Percentiles rank a stretch among this genome's conserved stretches.
Conservation (phyloP, 2,888 invertebrate genomes). For the Drosophila falleni region DNA sequence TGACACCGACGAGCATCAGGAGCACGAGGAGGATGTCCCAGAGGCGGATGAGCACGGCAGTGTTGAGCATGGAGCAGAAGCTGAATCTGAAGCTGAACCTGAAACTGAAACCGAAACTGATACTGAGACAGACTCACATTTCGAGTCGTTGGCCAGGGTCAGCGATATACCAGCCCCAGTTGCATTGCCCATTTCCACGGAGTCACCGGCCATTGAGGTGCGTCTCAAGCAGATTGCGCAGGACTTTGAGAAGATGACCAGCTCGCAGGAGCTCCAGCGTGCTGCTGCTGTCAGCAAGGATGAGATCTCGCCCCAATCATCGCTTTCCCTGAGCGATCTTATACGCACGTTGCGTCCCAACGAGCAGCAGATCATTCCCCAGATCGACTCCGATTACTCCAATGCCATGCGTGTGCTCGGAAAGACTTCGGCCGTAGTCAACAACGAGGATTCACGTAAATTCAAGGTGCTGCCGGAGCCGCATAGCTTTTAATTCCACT, state of each 20-base stretch:
- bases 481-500: conserved; percentile 41
- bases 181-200: conserved; percentile 66
- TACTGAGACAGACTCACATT: conserved; percentile 36
- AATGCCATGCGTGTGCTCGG: conserved; percentile 85
- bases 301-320: conserved; percentile 84
- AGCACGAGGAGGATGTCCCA: conserved; percentile 47
- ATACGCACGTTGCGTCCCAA: conserved; percentile 85
- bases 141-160: conserved; percentile 33
- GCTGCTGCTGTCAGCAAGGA: conserved; percentile 70
- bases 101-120: conserved; percentile 6
- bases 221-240: conserved; percentile 84
- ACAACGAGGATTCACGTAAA: conserved; percentile 67
- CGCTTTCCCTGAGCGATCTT: conserved; percentile 84
- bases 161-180: conserved; percentile 32
- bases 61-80: conserved; percentile 41
- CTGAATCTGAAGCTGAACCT: conserved; percentile 32
- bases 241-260: conserved; percentile 83
- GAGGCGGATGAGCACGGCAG: conserved; percentile 48
- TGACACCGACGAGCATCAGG: conserved; percentile 49
- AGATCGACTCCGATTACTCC: conserved; percentile 85
- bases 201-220: conserved; percentile 84
- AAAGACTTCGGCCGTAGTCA: conserved; percentile 78
- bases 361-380: conserved; percentile 85
- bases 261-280: conserved; percentile 68
- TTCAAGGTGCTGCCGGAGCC: conserved; percentile 59